phyloP scores from a whole-genome alignment of 2,888 invertebrate genomes.

The Colletes collaris region DNA sequence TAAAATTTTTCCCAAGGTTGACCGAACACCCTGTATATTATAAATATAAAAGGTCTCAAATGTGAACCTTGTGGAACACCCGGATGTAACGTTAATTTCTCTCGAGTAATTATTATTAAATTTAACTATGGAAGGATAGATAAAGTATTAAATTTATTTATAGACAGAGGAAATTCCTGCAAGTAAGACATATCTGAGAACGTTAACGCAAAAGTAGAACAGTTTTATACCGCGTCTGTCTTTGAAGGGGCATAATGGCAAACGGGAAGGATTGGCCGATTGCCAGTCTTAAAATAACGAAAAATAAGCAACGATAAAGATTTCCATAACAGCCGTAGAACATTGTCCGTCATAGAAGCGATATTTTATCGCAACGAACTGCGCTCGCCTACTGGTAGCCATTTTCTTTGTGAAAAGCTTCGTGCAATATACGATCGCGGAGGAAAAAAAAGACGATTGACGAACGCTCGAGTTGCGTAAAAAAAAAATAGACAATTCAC shows the following conservation, averaged over 20 bases:
- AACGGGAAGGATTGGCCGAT: conserved; percentile 53
- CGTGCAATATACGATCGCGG: not conserved
- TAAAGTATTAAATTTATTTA: no score
- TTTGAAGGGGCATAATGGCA: conserved; percentile 24
- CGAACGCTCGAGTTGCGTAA: not conserved
- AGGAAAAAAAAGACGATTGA: not conserved
- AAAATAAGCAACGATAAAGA: conserved; percentile 45
- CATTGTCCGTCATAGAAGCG: not conserved
- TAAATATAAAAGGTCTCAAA: no score
- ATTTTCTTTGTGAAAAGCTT: no score
- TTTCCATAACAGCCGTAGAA: conserved; percentile 34
- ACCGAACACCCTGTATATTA: no score
- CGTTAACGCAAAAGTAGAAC: no score
- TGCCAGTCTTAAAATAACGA: conserved; percentile 68
- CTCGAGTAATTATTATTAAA: no score
- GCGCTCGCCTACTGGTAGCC: not conserved
- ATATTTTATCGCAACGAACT: not conserved
- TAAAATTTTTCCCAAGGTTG: no score
- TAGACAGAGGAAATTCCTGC: no score
- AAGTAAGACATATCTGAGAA: no score
- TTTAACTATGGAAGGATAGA: no score
- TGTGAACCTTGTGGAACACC: no score
- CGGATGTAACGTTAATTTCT: no score
- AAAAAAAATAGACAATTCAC: conserved; percentile 37
- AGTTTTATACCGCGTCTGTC: conserved; percentile 13